A percentile compares a stretch with the other conserved stretches of the same genome.
Conservation (phyloP, 1,140 invertebrate species). For the Trissolcus basalis region DNA sequence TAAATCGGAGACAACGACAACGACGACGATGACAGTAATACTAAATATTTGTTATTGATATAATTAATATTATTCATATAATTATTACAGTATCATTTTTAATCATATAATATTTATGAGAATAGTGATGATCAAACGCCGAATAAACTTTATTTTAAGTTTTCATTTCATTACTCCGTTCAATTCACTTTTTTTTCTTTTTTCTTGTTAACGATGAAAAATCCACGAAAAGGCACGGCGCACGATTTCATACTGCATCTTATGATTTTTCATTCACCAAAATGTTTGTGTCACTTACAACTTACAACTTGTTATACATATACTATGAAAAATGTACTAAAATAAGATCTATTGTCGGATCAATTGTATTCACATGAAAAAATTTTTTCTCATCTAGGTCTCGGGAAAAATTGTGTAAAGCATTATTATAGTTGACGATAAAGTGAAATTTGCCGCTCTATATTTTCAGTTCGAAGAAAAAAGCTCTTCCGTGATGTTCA, state of each 20-base stretch:
- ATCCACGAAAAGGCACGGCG: slow-evolving; percentile 49
- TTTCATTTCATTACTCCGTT: too few species aligned
- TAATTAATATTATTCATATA: slow-evolving; percentile 1
- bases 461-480: too few species aligned
- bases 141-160: slow-evolving; percentile 16
- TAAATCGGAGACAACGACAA: slow-evolving; percentile 26
- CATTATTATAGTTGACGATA: too few species aligned
- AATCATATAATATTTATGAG: slow-evolving; percentile 42
- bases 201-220: slow-evolving; percentile 28
- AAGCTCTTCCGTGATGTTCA: too few species aligned
- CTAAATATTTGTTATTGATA: slow-evolving; percentile 34
- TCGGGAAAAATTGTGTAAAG: too few species aligned
- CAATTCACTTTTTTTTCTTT: not conserved
- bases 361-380: not conserved
- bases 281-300: too few species aligned
- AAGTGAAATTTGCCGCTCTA: too few species aligned
- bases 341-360: slow-evolving; percentile 2
- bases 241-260: slow-evolving; percentile 15
- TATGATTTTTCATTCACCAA: not conserved
- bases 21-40: slow-evolving; percentile 44
- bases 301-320: too few species aligned
- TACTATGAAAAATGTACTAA: too few species aligned
- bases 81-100: slow-evolving; percentile 29
- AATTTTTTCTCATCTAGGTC: too few species aligned
- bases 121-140: slow-evolving; percentile 49